Percentiles rank a stretch among this genome's conserved stretches.
Conservation (phyloP, 2,113 vertebrate genomes). For the Gavialis gangeticus region DNA sequence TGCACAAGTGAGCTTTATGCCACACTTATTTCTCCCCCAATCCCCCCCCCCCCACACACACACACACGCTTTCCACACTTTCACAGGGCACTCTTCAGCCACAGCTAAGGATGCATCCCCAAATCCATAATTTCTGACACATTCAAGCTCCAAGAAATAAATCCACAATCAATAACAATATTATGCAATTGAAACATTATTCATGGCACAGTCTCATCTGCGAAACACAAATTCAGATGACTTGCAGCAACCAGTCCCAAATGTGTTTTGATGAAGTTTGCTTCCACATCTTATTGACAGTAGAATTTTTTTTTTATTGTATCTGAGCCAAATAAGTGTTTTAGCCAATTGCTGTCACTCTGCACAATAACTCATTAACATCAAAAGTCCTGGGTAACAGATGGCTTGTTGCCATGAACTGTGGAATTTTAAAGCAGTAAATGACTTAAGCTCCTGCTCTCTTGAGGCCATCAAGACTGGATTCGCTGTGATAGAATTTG, state of each 20-base stretch:
- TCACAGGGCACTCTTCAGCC: not conserved
- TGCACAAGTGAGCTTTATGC: not conserved
- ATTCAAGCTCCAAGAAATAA: not conserved
- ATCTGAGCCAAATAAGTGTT: not conserved
- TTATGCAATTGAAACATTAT: not conserved
- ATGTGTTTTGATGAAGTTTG: conserved; percentile 31
- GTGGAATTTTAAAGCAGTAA: not conserved
- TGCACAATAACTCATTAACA: not conserved
- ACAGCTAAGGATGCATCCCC: not conserved
- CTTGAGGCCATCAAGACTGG: not conserved
- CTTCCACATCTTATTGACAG: not conserved
- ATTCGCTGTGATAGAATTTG: not conserved
- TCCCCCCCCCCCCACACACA: too few species aligned
- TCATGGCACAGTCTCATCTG: not conserved
- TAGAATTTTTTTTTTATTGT: not conserved
- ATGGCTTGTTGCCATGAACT: not conserved
- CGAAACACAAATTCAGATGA: not conserved
- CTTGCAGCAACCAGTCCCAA: not conserved
- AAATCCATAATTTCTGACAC: conserved; percentile 7
- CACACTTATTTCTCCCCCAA: not conserved
- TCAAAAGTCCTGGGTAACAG: not conserved
- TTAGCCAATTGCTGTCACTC: not conserved
- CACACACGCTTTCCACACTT: not conserved
- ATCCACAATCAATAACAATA: not conserved
- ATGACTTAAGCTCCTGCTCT: rapidly evolving